A percentile compares a stretch with the other conserved stretches of the same genome.
These are phyloP conservation scores for Caenorhabditis panamensis DNA, from an alignment of 2,888 invertebrate genomes.

Conservation along the genomic window DNA sequence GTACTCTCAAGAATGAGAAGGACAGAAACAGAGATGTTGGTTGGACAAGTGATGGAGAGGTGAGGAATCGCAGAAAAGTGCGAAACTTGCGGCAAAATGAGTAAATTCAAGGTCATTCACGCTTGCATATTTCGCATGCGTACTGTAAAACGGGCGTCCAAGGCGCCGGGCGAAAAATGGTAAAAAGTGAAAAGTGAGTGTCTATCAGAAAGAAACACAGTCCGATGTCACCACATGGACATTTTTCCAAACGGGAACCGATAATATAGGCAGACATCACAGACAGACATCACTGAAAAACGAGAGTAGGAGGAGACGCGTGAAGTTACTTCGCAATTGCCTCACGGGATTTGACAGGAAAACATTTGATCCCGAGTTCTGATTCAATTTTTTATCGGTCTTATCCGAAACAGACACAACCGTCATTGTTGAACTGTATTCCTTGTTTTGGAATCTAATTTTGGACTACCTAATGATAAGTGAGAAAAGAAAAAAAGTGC, in stretches of 20 bases:
- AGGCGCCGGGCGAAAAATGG: background rate
- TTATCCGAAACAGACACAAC: background rate
- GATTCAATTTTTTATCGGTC: background rate
- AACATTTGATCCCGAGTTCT: conserved; percentile 37
- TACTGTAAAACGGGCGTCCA: conserved; percentile 27
- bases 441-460: too few relatives aligned
- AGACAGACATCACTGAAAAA: conserved; percentile 41
- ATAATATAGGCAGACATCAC: conserved; percentile 49
- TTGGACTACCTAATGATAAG: too few relatives aligned
- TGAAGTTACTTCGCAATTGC: conserved; percentile 56
- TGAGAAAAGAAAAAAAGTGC: conserved; percentile 21
- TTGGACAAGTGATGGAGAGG: background rate
- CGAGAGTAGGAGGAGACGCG: conserved; percentile 41
- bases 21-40: conserved; percentile 9
- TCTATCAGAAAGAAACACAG: conserved; percentile 44
- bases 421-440: too few relatives aligned
- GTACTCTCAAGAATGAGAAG: conserved; percentile 52
- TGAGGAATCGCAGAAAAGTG: conserved; percentile 46
- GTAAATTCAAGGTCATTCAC: conserved; percentile 68
- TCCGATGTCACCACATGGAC: conserved; percentile 30
- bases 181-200: conserved; percentile 19
- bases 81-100: conserved; percentile 59
- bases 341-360: conserved; percentile 31
- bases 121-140: conserved; percentile 60
- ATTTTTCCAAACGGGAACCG: conserved; percentile 57